phyloP scores from a whole-genome alignment of 1,140 invertebrate species.

The Cryptotermes secundus region DNA sequence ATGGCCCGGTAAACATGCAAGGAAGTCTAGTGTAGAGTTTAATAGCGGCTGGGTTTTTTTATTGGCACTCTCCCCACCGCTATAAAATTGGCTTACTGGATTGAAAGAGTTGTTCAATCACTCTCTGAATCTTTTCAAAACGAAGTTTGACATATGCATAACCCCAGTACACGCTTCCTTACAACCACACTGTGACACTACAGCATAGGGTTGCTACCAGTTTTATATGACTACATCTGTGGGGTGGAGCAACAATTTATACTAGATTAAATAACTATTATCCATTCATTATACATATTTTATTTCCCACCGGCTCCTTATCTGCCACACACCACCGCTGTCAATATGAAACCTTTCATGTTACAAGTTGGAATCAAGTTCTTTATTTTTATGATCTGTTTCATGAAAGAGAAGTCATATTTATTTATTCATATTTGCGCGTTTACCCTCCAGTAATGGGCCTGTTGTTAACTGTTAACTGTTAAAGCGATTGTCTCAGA shows the following conservation, averaged over 20 bases:
- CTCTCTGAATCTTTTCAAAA: slow-evolving; percentile 10
- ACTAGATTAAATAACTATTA: background rate
- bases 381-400: background rate
- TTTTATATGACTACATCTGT: background rate
- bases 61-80: background rate
- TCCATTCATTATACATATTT: background rate
- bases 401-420: background rate
- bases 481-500: too few species aligned
- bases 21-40: background rate
- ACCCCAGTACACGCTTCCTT: background rate
- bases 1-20: background rate
- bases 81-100: background rate
- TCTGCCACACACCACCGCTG: background rate
- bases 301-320: background rate
- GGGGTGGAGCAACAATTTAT: background rate
- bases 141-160: background rate
- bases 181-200: background rate
- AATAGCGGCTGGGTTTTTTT: background rate
- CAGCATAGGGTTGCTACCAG: background rate
- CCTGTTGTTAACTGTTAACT: too few species aligned
- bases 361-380: background rate
- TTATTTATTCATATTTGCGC: background rate
- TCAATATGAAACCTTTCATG: background rate
- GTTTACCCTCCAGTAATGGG: background rate
- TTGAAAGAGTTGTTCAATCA: slow-evolving; percentile 16